Base-by-base conservation (phyloP, 2,797 vertebrate species). In the Platyrinchus mystaceus region DNA sequence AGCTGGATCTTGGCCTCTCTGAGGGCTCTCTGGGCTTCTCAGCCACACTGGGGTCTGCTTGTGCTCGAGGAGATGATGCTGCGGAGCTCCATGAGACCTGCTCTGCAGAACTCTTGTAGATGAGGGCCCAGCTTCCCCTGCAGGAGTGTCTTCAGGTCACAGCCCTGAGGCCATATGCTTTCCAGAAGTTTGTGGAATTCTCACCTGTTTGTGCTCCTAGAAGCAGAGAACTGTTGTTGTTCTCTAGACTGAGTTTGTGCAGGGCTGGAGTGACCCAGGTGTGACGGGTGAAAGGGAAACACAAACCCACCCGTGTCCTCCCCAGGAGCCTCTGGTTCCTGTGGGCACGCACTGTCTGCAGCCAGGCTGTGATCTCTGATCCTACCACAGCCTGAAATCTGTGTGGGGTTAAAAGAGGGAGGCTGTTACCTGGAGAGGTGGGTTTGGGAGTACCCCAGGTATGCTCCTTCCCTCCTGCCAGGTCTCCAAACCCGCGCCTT, bases 41-140 rank as follows among this genome's bases (percentile, higher is more conserved):
- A 41, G 36, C 59, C 23, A 4, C 7, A 0, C 2, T 18, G 56
- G 20, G 52, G 30, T 14, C 49, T 73, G 58, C 41, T n/a, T 32
- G 23, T 71, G 41, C 39, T 66, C 0, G 0, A n/a, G 49, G n/a
- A 60, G 76, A 27, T 0, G 26, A 2, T 32, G 52, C 52, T 67
- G 64, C 30, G 59, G 26, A 23, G 49, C 27, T 30, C 27, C 27
- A 12, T 30, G 28, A 52, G 50, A 52, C 28, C 50, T 52, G 77
- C 44, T 41, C 36, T 13, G 18, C 62, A n/a, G 2, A 56, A 8
- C 30, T 62, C 12, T 1, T 9, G 24, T 21, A 26, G 63, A 26
- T 52, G 63, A 73, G 34, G n/a, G 39, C 32, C 11, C 0, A 3
- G 23, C 62, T 76, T 73, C 44, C 23, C 44, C 41, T 81, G 46